Conservation (phyloP, 2,888 invertebrate genomes). For the Micoletzkya japonica region DNA sequence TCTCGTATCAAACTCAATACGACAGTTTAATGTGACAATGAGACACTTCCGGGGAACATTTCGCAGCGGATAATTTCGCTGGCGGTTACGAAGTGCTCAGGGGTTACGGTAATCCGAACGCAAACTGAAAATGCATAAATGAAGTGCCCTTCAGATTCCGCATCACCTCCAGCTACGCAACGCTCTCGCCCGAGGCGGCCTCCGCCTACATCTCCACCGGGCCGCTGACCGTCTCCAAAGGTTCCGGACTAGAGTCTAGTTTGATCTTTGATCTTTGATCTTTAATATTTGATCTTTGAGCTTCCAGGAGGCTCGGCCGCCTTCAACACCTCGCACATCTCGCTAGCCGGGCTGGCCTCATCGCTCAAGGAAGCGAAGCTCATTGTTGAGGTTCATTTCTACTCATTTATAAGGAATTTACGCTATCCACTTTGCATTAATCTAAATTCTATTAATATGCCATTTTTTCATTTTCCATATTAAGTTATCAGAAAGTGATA, state of each 20-base stretch:
- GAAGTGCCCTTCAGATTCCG: slow-evolving; percentile 44
- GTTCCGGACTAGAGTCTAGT: too few species aligned
- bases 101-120: too few species aligned
- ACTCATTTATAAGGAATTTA: neutral
- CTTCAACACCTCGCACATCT: slow-evolving; percentile 49
- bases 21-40: too few species aligned
- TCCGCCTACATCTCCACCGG: slow-evolving; percentile 38
- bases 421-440: too few species aligned
- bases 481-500: neutral
- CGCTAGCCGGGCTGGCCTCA: slow-evolving; percentile 41
- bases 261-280: slow-evolving; percentile 11
- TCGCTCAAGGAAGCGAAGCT: neutral
- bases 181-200: slow-evolving; percentile 41
- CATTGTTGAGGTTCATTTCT: slow-evolving; percentile 4
- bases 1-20: neutral
- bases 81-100: too few species aligned
- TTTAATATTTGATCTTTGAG: neutral
- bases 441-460: neutral
- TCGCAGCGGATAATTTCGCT: too few species aligned
- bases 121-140: too few species aligned
- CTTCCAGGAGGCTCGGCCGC: slow-evolving; percentile 45
- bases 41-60: too few species aligned
- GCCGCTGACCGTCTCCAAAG: slow-evolving; percentile 40
- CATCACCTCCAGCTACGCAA: slow-evolving; percentile 54
- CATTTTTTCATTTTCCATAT: neutral